phyloP scores from a whole-genome alignment of 2,888 invertebrate species.

The Stegana nigrithorax region DNA sequence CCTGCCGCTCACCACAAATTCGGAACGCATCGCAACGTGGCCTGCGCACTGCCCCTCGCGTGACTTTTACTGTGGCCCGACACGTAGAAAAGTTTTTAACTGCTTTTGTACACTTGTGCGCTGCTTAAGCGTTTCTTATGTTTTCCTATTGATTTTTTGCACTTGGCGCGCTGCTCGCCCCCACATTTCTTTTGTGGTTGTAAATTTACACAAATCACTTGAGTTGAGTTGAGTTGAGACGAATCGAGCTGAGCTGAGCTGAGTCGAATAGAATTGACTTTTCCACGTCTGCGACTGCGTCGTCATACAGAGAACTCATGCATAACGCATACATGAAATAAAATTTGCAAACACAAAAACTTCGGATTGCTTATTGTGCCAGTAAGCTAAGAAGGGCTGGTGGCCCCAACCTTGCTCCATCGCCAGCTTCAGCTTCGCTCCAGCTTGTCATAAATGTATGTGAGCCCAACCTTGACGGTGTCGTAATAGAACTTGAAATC shows the following conservation, averaged over 20 bases:
- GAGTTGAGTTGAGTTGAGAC: too few species aligned
- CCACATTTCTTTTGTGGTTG: not conserved
- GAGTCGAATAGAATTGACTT: too few species aligned
- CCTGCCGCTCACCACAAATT: too few species aligned
- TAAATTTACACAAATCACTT: slow-evolving; percentile 17
- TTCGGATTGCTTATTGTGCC: not conserved
- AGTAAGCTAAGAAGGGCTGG: not conserved
- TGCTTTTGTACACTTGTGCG: slow-evolving; percentile 9
- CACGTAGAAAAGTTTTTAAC: slow-evolving; percentile 14
- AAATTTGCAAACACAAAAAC: slow-evolving; percentile 12
- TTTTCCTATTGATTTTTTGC: slow-evolving; percentile 16
- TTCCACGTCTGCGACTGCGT: too few species aligned
- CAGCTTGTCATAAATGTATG: not conserved
- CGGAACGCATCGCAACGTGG: too few species aligned
- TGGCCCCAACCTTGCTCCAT: not conserved
- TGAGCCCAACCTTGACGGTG: not conserved
- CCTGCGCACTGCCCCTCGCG: not conserved
- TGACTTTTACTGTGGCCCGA: not conserved
- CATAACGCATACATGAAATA: slow-evolving; percentile 7
- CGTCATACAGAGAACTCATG: not conserved
- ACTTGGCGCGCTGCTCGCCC: not conserved
- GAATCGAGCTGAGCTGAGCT: too few species aligned
- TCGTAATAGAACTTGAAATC: not conserved
- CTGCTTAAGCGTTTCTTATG: slow-evolving; percentile 12
- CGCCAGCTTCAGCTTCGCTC: too few species aligned